These are phyloP conservation scores for Bambusicola thoracicus DNA, from an alignment of 2,113 vertebrate species.

Conservation along the genomic window DNA sequence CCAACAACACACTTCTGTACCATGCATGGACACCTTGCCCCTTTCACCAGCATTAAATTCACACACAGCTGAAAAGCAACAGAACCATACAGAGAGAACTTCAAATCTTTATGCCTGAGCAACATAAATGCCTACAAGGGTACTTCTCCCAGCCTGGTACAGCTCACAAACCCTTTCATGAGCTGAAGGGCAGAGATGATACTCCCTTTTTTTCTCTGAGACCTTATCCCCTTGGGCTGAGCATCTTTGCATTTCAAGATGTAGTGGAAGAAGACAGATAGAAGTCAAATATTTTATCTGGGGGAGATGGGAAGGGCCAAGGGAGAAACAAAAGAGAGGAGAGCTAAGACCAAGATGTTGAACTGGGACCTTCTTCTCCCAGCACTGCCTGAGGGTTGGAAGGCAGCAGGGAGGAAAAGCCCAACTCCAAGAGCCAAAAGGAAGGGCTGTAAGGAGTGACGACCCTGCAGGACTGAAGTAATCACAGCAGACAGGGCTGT, in stretches of 20 bases:
- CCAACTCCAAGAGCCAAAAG: background rate
- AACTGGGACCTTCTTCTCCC: background rate
- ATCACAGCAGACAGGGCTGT: constrained; percentile 41
- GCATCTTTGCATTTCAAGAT: background rate
- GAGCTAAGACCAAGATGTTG: background rate
- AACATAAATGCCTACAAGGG: background rate
- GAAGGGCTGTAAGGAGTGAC: background rate
- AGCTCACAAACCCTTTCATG: background rate
- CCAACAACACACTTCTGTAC: background rate
- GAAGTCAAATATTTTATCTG: background rate
- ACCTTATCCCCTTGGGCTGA: background rate
- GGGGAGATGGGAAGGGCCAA: background rate
- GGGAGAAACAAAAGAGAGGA: background rate
- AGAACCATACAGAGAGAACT: background rate
- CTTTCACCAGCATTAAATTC: background rate
- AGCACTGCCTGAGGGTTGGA: background rate
- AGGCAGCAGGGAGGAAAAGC: background rate
- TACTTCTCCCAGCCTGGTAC: background rate
- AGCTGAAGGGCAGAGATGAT: background rate
- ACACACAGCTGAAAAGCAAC: background rate
- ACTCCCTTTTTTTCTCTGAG: background rate
- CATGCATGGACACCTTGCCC: background rate
- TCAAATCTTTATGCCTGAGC: background rate
- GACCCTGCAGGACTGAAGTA: constrained; percentile 1
- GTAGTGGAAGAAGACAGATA: background rate